Conservation (phyloP, 1,140 invertebrate species). For the Hylaeus volcanicus region DNA sequence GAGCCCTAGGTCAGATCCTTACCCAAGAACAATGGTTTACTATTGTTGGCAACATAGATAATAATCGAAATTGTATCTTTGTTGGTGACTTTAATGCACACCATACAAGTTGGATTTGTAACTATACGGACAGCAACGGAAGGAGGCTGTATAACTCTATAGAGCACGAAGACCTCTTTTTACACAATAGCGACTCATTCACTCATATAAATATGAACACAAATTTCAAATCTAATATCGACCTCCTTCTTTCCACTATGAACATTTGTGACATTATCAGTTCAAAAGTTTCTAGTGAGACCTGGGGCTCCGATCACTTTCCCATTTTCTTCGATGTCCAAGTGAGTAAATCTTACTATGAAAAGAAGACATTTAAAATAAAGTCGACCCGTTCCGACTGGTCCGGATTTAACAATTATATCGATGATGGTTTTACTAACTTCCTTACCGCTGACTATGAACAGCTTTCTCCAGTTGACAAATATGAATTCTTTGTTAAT, state of each 20-base stretch:
- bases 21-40: slow-evolving; percentile 3
- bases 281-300: neutral
- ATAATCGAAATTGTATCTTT: neutral
- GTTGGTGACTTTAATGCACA: slow-evolving; percentile 43
- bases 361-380: no score
- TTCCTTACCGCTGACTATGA: no score
- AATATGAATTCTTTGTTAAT: neutral
- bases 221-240: slow-evolving; percentile 14
- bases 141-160: neutral
- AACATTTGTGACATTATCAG: neutral
- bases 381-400: no score
- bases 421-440: no score
- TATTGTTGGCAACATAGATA: neutral
- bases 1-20: neutral
- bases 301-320: neutral
- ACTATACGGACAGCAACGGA: no score
- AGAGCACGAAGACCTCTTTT: neutral
- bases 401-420: no score
- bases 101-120: slow-evolving; percentile 27
- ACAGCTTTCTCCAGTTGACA: neutral
- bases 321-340: neutral
- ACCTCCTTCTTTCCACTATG: neutral
- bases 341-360: neutral
- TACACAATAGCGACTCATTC: neutral
- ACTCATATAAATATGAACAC: slow-evolving; percentile 12